phyloP scores from a whole-genome alignment of 2,113 vertebrate species.

The Corynorhinus townsendii region DNA sequence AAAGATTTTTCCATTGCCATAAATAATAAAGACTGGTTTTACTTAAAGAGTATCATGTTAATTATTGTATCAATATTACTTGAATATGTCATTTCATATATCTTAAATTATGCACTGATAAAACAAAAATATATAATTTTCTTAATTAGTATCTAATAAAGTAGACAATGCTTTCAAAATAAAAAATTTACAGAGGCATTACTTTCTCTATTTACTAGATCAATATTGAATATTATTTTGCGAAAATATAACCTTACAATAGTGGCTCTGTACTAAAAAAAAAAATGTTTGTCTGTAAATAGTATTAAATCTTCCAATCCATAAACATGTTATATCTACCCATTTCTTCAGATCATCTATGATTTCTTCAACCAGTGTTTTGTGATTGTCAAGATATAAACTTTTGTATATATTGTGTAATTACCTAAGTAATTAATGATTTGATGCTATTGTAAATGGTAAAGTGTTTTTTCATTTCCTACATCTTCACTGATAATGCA shows the following conservation, averaged over 20 bases:
- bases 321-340: neutral
- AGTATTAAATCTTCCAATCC: neutral
- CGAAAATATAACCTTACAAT: neutral
- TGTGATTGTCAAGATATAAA: neutral
- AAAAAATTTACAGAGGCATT: neutral
- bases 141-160: conserved; percentile 16
- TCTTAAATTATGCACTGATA: neutral
- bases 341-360: neutral
- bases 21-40: conserved; percentile 11
- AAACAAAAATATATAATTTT: conserved; percentile 27
- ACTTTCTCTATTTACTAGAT: neutral
- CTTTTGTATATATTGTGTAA: neutral
- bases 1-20: neutral
- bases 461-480: neutral
- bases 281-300: neutral
- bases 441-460: neutral
- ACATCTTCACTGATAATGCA: neutral
- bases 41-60: neutral
- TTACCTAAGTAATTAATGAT: neutral
- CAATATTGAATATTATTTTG: neutral
- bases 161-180: conserved; percentile 6
- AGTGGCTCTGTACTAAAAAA: neutral
- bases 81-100: neutral
- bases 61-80: neutral
- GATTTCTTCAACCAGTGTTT: neutral